Base-by-base conservation (phyloP, 2,888 invertebrate species). In the Thymelicus sylvestris region DNA sequence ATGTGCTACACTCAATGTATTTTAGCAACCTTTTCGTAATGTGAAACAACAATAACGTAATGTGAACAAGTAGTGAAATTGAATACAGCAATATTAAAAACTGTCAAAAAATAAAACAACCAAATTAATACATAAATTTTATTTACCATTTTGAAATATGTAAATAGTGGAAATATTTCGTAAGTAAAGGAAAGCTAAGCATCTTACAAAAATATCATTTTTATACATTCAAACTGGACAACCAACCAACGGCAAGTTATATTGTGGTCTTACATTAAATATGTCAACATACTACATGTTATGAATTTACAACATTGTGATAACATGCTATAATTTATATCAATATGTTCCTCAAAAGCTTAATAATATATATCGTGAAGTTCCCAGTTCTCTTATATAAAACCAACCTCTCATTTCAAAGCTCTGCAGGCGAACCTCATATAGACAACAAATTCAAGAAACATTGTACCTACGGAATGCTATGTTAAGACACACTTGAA, bases 131-230 rank as follows among this genome's bases (percentile, higher is more conserved):
- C 88, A 91, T 91, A 89, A 87, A 87, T 81, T 91, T 93, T 92
- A 91, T 92, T 92, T 86, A 89, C 87, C 88, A 83, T 85, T 82
- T 84, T 88, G 80, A 84, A 81, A 86, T 81, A 84, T 93, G 92
- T 92, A 93, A 93, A 93, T 92, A 93, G 90, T 90, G 86, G 82
- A 88, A 89, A 88, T 87, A 86, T 88, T 78, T 87, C 83, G 86
- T 87, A 89, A 87, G 86, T 89, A 88, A 85, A 87, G 86, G 89
- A 90, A 93, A 93, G 93, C 93, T 92, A 93, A 93, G 93, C 93
- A 87, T 92, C 86, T 92, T 93, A 93, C 84, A 93, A 93, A 93
- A 93, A 93, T 93, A 93, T 89, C 78, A 61, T 86, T 87, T 88
- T 83, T 84, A 83, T 85, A 83, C 83, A 84, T 85, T 82, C 81